A percentile compares a stretch with the other conserved stretches of the same genome.
phyloP scores from a whole-genome alignment of 1,140 invertebrate genomes.

The Heliconius nattereri region DNA sequence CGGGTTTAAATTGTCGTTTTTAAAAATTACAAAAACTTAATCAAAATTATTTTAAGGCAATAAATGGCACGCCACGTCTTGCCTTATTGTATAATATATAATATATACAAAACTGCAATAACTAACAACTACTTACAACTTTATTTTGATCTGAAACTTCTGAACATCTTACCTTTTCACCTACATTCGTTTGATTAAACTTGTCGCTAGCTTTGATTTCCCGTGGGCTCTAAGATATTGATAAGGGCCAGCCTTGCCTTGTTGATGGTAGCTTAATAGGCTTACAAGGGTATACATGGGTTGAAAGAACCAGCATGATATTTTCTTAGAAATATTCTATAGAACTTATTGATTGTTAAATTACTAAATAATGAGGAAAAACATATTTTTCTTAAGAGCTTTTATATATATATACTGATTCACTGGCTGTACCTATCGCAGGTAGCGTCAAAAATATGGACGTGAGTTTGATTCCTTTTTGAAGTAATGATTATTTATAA shows the following conservation, averaged over 20 bases:
- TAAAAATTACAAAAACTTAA: too few species aligned
- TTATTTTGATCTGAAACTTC: neutral
- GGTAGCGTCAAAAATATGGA: too few species aligned
- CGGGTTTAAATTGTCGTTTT: too few species aligned
- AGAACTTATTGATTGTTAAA: neutral
- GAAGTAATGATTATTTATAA: too few species aligned
- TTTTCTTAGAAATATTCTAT: neutral
- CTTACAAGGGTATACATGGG: constrained; percentile 19
- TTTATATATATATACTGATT: too few species aligned
- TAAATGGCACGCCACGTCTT: too few species aligned
- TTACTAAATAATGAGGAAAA: neutral
- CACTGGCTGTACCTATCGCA: too few species aligned
- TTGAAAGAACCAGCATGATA: constrained; percentile 4
- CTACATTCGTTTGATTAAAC: constrained; percentile 36
- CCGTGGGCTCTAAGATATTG: constrained; percentile 28
- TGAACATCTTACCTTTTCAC: constrained; percentile 17
- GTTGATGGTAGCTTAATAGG: constrained; percentile 27
- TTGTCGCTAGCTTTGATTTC: constrained; percentile 34
- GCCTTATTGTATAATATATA: too few species aligned
- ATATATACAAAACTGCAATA: too few species aligned
- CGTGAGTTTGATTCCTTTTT: too few species aligned
- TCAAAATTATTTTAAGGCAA: too few species aligned
- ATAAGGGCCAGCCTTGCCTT: constrained; percentile 27
- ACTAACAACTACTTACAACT: neutral
- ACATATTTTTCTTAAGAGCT: neutral